Evolutionary conservation across 2,113 vertebrate genomes (phyloP), one percentile per base, ranked within the genome.

Genomic region (Scatophagus argus): DNA sequence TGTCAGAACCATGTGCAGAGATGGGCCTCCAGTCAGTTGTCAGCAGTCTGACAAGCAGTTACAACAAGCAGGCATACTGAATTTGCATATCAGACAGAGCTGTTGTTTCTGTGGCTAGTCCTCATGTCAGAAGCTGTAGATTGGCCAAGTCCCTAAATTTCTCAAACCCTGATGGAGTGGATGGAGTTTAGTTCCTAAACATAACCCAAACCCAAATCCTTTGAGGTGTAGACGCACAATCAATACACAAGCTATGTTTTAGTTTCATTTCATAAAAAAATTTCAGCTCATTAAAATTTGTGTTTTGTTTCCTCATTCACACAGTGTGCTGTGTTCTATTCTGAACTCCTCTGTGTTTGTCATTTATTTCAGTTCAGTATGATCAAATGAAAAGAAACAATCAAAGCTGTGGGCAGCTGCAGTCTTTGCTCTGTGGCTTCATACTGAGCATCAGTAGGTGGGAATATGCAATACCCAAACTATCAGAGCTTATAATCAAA

Each of bases 321-420:
- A 29, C n/a, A 31, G 13, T 23, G 31, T 55, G n/a, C n/a, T 71
- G 74, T 21, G n/a, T 43, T 36, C 58, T 59, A 19, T 63, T 61
- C 29, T 32, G 43, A 34, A 54, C 60, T 44, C 39, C 31, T 60
- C 8, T 64, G 27, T 39, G 46, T 68, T 38, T 75, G 41, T 82
- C 71, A 74, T 72, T 58, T 32, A 17, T 38, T 78, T 67, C 46
- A 49, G 56, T 27, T 75, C 56, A 65, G 38, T 14, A 27, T 10
- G 16, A 74, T 56, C 63, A 81, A 55, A 76, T 0, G 11, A 43
- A 55, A 67, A 59, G 52, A 77, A 29, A 9, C 12, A 17, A 87
- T 86, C 78, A 83, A 75, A 83, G 54, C 74, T 19, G 32, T 1
- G 11, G 55, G 55, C 47, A 62, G 67, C 73, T 21, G 66, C 54